Percentiles rank a stretch among this genome's conserved stretches.
These are phyloP conservation scores for Leptinotarsa juncta DNA, from an alignment of 2,888 invertebrate species.

Conservation along the genomic window DNA sequence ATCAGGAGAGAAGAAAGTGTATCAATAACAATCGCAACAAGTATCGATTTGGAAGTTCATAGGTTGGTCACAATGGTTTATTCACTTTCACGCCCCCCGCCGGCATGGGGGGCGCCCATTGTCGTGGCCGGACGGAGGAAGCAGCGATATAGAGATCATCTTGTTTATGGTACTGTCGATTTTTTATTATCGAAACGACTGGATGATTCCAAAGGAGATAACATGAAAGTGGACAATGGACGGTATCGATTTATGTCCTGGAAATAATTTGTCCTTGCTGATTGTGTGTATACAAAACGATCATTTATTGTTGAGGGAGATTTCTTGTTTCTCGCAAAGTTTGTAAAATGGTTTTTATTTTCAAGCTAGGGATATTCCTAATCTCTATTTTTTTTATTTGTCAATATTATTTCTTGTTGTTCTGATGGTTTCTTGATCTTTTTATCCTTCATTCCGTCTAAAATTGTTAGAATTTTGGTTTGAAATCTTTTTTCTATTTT, in stretches of 20 bases:
- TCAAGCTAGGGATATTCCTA: no score
- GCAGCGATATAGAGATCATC: constrained; percentile 25
- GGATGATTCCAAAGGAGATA: neutral
- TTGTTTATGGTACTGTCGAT: constrained; percentile 24
- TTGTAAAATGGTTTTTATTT: no score
- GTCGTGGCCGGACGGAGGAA: neutral
- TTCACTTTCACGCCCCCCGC: constrained; percentile 20
- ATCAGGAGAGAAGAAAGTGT: constrained; percentile 32
- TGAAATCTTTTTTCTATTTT: no score
- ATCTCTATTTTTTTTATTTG: no score
- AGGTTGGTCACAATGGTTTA: constrained; percentile 23
- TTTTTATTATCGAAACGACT: constrained; percentile 18
- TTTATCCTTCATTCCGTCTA: no score
- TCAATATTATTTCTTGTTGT: no score
- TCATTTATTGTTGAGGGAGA: no score
- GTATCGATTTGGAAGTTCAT: constrained; percentile 28
- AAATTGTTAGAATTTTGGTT: no score
- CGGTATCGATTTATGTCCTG: neutral
- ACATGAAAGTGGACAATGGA: neutral
- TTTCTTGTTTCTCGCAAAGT: no score
- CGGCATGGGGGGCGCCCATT: constrained; percentile 6
- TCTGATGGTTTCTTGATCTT: no score
- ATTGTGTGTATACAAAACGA: no score
- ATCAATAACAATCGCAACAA: constrained; percentile 30
- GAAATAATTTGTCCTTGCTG: neutral